Evolutionary conservation across 1,140 invertebrate species (phyloP).

Genomic region (Bombus fervidus): DNA sequence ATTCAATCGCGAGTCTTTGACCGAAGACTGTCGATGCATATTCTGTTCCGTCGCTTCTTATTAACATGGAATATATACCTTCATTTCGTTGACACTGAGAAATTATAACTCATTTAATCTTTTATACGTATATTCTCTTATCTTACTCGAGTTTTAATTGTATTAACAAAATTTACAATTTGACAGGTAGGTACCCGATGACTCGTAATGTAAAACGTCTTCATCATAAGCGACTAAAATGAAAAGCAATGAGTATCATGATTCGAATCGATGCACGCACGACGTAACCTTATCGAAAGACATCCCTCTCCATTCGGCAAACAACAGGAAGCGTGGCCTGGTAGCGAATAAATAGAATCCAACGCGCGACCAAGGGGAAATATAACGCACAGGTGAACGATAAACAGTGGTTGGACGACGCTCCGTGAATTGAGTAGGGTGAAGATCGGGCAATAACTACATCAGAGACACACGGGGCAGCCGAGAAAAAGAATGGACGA

Average conservation of each 20-base stretch:
- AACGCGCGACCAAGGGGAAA: not conserved
- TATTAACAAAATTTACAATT: not conserved
- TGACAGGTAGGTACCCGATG: no score
- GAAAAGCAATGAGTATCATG: not conserved
- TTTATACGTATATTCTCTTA: not conserved
- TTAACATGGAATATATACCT: not conserved
- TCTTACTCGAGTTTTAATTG: not conserved
- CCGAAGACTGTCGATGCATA: no score
- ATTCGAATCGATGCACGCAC: not conserved
- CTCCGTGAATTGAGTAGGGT: not conserved
- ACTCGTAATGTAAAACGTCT: not conserved
- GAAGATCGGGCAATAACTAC: constrained; percentile 21
- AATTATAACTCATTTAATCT: not conserved
- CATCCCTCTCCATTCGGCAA: not conserved
- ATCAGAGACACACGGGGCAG: not conserved
- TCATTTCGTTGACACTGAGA: not conserved
- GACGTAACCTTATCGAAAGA: not conserved
- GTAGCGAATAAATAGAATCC: constrained; percentile 21
- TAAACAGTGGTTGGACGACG: constrained; percentile 19
- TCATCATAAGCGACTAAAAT: not conserved
- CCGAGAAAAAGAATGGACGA: constrained; percentile 12
- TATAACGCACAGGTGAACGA: constrained; percentile 37
- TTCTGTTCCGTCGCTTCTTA: not conserved
- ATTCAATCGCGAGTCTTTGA: not conserved
- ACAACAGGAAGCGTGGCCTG: not conserved